Conservation (phyloP, 2,888 invertebrate genomes). For the Leptura quadrifasciata region DNA sequence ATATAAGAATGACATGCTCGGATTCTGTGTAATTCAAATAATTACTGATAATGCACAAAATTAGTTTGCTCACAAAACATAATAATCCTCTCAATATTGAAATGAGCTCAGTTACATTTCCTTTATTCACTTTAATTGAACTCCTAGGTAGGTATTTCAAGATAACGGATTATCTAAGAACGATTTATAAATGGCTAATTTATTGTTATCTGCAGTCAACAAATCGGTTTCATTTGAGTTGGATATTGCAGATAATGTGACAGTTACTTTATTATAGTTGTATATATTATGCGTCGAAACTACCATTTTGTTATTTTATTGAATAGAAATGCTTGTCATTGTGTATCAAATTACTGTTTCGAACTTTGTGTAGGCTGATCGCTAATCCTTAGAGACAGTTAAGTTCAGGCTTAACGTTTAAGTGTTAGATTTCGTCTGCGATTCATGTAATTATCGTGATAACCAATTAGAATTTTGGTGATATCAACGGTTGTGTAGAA, state of each 20-base stretch:
- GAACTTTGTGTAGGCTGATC: background rate
- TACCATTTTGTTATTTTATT: background rate
- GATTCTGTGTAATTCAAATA: background rate
- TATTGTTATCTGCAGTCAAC: slow-evolving; percentile 7
- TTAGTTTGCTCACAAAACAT: background rate
- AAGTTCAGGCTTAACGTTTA: background rate
- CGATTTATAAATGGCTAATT: background rate
- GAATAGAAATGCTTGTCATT: background rate
- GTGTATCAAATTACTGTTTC: background rate
- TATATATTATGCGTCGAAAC: background rate
- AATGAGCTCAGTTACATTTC: background rate
- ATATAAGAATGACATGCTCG: background rate
- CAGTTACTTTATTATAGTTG: slow-evolving; percentile 7
- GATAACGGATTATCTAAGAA: background rate
- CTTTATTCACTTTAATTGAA: background rate
- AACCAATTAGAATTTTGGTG: background rate
- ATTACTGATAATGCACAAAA: background rate
- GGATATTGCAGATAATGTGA: background rate
- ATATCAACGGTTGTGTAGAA: background rate
- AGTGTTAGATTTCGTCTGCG: background rate
- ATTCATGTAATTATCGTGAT: background rate
- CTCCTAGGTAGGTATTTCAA: slow-evolving; percentile 7
- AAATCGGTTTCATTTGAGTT: background rate
- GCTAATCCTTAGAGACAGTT: background rate
- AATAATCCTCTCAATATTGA: background rate